These are phyloP conservation scores for Rhinella marina DNA, from an alignment of 2,797 vertebrate genomes.

Conservation along the genomic window DNA sequence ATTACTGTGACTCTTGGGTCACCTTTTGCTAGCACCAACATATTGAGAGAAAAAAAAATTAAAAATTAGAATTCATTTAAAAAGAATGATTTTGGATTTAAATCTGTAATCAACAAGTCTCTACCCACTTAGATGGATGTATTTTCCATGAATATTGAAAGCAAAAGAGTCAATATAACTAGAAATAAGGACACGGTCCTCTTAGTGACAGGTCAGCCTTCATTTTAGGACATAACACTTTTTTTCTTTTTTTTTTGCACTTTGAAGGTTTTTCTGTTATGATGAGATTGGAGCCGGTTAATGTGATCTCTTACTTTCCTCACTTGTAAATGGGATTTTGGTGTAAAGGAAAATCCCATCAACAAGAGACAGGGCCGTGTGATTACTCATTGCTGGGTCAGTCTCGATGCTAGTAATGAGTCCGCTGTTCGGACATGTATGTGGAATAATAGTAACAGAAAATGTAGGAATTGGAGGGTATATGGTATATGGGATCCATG, in stretches of 20 bases:
- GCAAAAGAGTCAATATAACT: too few relatives aligned
- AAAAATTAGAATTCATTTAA: too few relatives aligned
- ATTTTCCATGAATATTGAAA: neutral
- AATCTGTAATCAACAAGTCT: neutral
- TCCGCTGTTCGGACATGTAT: neutral
- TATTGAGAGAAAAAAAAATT: too few relatives aligned
- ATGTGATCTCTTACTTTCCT: conserved; percentile 6
- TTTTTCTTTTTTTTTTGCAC: neutral
- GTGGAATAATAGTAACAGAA: neutral
- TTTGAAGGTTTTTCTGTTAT: neutral
- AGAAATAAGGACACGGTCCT: neutral
- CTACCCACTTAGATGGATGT: neutral
- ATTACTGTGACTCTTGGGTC: too few relatives aligned
- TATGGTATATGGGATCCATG: neutral
- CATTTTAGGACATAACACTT: neutral
- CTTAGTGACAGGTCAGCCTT: neutral
- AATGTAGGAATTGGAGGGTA: neutral
- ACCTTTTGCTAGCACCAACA: too few relatives aligned
- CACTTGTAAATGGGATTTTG: conserved; percentile 35
- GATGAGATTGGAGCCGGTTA: neutral
- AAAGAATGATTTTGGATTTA: neutral
- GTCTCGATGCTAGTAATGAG: neutral
- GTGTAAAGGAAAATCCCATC: conserved; percentile 35
- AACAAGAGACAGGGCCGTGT: neutral
- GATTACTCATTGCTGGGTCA: conserved; percentile 36